Base-by-base conservation (phyloP, 1,140 invertebrate species). In the Drosophila serrata region DNA sequence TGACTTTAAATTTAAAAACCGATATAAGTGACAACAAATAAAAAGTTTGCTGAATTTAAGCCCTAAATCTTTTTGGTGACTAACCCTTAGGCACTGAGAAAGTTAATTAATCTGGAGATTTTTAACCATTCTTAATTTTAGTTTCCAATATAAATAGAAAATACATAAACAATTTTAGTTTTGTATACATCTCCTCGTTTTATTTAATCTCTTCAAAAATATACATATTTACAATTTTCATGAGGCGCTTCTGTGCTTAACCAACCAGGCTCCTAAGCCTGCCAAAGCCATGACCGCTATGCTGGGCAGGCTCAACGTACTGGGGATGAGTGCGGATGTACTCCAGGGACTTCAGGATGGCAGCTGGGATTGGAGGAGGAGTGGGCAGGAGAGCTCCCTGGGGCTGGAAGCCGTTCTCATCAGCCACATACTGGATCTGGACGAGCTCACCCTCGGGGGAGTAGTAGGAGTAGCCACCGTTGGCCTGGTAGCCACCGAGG, bases 371-470 rank as follows among this genome's bases (percentile, higher is more conserved):
- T 95, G 94, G 91, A 79, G 96, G 96, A 35, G 96, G 95, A 3
- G 96, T 96, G 45, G 97, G 96, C n/a, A 97, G 92, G 82, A 95
- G 95, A 2, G 94, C 94, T 9, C 96, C 96, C 56, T 94, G 91
- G 1, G 96, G 95, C 57, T 95, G 95, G 94, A 96, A 97, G 19
- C 96, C 96, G 70, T 95, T 95, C 82, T 97, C 95, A 80, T 97
- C 96, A 22, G 97, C 96, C 9, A 95, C 94, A 93, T 97, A 97
- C 11, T 91, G 82, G 4, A 95, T 65, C 33, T 92, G 79, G 51
- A 94, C 88, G 0, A 81, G 91, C 73, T 92, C 61, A n/a, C 94
- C 93, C 70, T 94, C 93, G 0, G 91, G 91, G 1, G 88, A 93
- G 45, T 61, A 78, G 13, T 58, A 92, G 1, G 77, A 60, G 72